Evolutionary conservation across 2,888 invertebrate genomes (phyloP), one percentile per base, ranked within the genome.

Genomic region (Metacarcinus magister): DNA sequence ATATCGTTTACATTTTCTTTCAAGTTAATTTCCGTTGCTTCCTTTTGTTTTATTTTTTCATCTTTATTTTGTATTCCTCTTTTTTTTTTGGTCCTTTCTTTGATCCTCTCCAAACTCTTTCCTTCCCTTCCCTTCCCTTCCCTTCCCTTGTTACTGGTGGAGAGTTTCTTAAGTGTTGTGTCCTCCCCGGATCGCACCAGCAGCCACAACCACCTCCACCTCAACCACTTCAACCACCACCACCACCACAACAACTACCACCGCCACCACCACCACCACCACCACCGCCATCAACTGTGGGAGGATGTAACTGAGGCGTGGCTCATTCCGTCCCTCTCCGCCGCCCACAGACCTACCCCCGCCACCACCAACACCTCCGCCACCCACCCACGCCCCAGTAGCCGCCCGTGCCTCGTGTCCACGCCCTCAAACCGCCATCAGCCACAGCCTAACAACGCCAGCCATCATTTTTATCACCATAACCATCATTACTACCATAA

Each of bases 221-320:
- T 39, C 89, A 43, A 43, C 89, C 46, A 46, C 46, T 91, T n/a
- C 46, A 28, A 32, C 92, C 92, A 92, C 92, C 48, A 54, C 54
- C 23, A 92, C 92, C 92, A 92, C 94, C 32, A 90, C 94, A 87
- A 94, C 94, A 28, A 90, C 94, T n/a, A 54, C 90, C 87, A 46
- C 94, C 7, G 16, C 92, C 46, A 92, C 92, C 92, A 54, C 92
- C 87, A 94, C 94, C 87, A 92, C 95, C 67, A 91, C 95, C 93
- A 93, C 93, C 87, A 89, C 93, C 48, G 75, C 95, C 94, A 95
- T 94, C 95, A 95, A 94, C 96, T 94, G 39, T 96, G 96, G 96
- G 96, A 96, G 60, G 96, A 96, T 39, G 96, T 96, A 13, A 96
- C 96, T 19, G 75, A 94, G 82, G 94, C 94, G 32, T 96, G 96